Base-by-base conservation (phyloP, 1,140 invertebrate species). In the Pogonus chalceus region DNA sequence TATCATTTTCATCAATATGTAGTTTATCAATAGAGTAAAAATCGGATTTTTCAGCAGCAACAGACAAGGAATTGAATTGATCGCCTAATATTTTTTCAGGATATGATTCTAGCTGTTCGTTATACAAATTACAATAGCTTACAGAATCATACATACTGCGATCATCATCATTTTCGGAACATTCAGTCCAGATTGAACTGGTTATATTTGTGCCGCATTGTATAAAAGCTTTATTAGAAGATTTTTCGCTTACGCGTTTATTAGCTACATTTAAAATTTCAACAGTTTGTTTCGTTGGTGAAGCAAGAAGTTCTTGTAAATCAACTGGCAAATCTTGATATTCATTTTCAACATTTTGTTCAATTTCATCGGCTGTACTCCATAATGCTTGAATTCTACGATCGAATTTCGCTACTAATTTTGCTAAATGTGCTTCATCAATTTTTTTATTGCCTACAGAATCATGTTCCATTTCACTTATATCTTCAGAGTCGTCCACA, bases 361-460 rank as follows among this genome's bases (percentile, higher is more conserved):
- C 64, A 58, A 69, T 70, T 21, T 70, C 67, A 10, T 68, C 62
- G 49, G 69, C 69, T 49, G 63, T 66, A 47, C 71, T 70, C 81
- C 81, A 83, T 31, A 83, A 64, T 22, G 80, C 78, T 62, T 83
- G 79, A n/a, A 83, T 71, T 61, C 75, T 80, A 37, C 76, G 71
- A 65, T 82, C 76, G 64, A 83, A 83, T 62, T 83, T 83, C 7
- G 81, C 81, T 61, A 82, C 75, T 53, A 83, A 75, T 58, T 80
- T 76, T 3, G 79, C 79, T 57, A 82, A 76, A 52, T 76, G 69
- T 53, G 77, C 70, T 54, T 75, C 72, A 61, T 81, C 78, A 2
- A 43, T 43, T 31, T 14, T 31, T 4, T 14, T 7, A 4, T 14
- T 4, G 14, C 26, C 14, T 4, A 4, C 9, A 3, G 7, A 4